Conservation (phyloP, 1,140 invertebrate species). For the Nasonia giraulti region DNA sequence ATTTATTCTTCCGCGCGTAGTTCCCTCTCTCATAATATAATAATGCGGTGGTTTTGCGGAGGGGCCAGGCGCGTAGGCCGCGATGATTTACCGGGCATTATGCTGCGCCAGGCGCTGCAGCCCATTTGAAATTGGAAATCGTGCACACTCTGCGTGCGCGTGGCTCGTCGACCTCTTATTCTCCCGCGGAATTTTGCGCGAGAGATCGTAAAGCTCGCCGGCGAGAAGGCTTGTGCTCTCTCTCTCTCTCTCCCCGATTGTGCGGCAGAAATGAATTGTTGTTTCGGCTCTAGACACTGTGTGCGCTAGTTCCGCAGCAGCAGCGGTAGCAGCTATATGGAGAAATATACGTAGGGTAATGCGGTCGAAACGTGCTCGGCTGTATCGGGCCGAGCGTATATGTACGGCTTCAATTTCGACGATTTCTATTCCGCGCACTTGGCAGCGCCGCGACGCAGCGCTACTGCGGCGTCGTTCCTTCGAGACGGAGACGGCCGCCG, state of each 20-base stretch:
- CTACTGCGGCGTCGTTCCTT: not conserved
- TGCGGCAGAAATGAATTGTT: constrained; percentile 47
- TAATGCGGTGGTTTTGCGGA: not conserved
- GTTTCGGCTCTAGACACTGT: constrained; percentile 1
- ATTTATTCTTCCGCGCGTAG: constrained; percentile 21
- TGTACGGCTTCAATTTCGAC: constrained; percentile 42
- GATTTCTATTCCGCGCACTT: constrained; percentile 41
- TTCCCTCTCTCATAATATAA: not conserved
- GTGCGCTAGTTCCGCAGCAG: not conserved
- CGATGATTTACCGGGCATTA: constrained; percentile 1
- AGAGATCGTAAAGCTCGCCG: constrained; percentile 16
- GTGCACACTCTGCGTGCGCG: too few species aligned
- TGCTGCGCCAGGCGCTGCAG: not conserved
- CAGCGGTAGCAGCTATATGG: not conserved
- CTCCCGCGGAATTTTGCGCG: constrained; percentile 9
- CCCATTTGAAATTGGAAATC: constrained; percentile 24
- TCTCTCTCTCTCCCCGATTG: not conserved
- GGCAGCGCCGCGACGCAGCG: not conserved
- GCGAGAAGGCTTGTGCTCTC: not conserved
- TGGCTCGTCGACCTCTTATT: constrained; percentile 1
- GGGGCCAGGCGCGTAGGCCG: not conserved
- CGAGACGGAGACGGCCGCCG: not conserved
- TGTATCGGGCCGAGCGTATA: not conserved
- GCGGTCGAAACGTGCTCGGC: constrained; percentile 10
- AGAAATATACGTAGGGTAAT: constrained; percentile 40